Percentiles rank a stretch among this genome's conserved stretches.
Evolutionary conservation across 2,888 invertebrate species (phyloP).

Genomic region (Holacanthella duospinosa): DNA sequence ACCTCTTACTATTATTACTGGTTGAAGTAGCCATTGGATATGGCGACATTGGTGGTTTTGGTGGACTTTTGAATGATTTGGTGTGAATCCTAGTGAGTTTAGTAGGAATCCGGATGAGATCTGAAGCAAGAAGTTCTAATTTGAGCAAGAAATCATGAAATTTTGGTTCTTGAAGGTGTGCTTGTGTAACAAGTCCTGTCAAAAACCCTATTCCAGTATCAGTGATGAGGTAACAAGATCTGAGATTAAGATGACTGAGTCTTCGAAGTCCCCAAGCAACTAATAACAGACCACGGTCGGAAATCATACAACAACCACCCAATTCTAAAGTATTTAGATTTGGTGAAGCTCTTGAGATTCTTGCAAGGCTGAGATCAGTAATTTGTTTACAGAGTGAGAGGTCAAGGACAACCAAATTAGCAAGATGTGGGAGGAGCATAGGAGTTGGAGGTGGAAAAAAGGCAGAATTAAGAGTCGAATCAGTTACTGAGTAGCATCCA

Average conservation of each 20-base stretch:
- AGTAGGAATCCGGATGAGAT: neutral
- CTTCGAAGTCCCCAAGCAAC: slow-evolving; percentile 81
- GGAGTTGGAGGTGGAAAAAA: slow-evolving; percentile 50
- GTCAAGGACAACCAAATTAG: slow-evolving; percentile 60
- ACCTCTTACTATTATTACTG: neutral
- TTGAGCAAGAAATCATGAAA: slow-evolving; percentile 24
- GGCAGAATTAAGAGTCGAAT: slow-evolving; percentile 64
- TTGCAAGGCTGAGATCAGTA: slow-evolving; percentile 74
- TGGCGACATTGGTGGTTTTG: neutral
- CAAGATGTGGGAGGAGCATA: slow-evolving; percentile 6
- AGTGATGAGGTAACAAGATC: slow-evolving; percentile 86
- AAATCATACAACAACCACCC: slow-evolving; percentile 83
- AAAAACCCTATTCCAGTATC: slow-evolving; percentile 82
- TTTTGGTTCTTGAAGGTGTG: slow-evolving; percentile 18
- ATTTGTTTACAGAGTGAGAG: slow-evolving; percentile 89
- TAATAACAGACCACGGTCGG: slow-evolving; percentile 72
- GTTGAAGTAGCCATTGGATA: neutral
- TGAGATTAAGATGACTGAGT: slow-evolving; percentile 69
- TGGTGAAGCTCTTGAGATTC: slow-evolving; percentile 56
- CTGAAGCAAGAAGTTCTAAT: slow-evolving; percentile 18
- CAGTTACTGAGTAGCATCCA: slow-evolving; percentile 87
- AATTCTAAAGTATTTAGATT: slow-evolving; percentile 78
- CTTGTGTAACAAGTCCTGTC: slow-evolving; percentile 47
- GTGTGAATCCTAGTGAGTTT: neutral
- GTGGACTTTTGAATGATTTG: neutral